These are phyloP conservation scores for Drosophila sechellia DNA, from an alignment of 1,140 invertebrate genomes.

Conservation along the genomic window DNA sequence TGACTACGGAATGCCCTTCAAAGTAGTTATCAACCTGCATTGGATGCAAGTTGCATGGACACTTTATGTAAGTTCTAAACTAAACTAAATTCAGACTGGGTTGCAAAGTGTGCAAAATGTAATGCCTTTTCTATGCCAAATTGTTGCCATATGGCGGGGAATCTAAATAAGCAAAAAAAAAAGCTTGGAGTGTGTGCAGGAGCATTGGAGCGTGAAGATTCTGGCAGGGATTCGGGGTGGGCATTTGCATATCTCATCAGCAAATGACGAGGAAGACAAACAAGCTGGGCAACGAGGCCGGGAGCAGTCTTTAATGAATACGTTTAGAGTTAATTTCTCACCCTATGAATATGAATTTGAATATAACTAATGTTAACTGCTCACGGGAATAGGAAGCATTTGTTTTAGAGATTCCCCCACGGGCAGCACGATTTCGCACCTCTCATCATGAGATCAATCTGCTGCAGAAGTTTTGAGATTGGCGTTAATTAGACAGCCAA, in stretches of 20 bases:
- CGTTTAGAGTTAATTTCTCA: neutral
- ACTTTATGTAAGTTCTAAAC: too few relatives aligned
- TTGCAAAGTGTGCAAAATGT: constrained; percentile 6
- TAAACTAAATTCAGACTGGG: too few relatives aligned
- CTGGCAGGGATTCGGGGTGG: neutral
- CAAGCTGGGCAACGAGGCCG: neutral
- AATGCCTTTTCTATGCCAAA: constrained; percentile 8
- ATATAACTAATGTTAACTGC: constrained; percentile 1
- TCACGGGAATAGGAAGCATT: constrained; percentile 6
- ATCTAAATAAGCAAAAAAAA: constrained; percentile 28
- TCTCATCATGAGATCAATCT: constrained; percentile 36
- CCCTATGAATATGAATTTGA: neutral
- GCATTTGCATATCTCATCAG: constrained; percentile 46
- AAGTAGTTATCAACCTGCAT: neutral
- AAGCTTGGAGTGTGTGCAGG: constrained; percentile 18
- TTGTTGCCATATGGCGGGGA: constrained; percentile 33
- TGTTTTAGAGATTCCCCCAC: constrained; percentile 33
- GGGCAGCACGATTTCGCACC: constrained; percentile 44
- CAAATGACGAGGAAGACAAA: constrained; percentile 20
- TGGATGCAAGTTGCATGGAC: neutral
- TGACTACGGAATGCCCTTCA: neutral
- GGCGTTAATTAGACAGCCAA: constrained; percentile 30
- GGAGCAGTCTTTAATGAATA: neutral
- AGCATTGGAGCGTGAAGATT: constrained; percentile 38
- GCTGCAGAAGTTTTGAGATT: constrained; percentile 4